Evolutionary conservation across 2,888 invertebrate species (phyloP).

Genomic region (Drosophila fungiperda): DNA sequence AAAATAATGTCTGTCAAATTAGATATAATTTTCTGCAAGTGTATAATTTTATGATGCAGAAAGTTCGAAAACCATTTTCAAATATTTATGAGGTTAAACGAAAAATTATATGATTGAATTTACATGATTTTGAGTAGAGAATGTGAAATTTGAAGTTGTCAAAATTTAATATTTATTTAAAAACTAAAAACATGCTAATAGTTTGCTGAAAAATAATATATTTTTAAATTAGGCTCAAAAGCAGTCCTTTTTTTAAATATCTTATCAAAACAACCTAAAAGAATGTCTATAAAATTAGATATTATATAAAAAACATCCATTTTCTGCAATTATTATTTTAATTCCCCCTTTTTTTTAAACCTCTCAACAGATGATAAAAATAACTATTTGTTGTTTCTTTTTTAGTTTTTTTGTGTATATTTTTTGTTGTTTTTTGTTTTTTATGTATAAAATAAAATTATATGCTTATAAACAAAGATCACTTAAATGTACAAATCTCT

Average conservation of each 20-base stretch:
- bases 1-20: not conserved
- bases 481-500: slow-evolving; percentile 84
- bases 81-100: not conserved
- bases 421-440: slow-evolving; percentile 60
- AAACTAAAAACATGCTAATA: not conserved
- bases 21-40: not conserved
- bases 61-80: not conserved
- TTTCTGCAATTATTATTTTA: not conserved
- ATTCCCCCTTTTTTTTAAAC: not conserved
- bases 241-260: too few relatives aligned
- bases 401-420: slow-evolving; percentile 69
- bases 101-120: not conserved
- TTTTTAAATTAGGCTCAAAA: too few relatives aligned
- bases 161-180: too few relatives aligned
- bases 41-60: not conserved
- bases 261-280: too few relatives aligned
- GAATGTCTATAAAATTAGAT: too few relatives aligned
- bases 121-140: not conserved
- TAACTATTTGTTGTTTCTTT: slow-evolving; percentile 29
- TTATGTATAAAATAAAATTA: slow-evolving; percentile 83
- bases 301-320: too few relatives aligned
- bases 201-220: not conserved
- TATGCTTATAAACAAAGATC: slow-evolving; percentile 84
- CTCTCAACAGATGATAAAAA: not conserved
- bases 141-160: too few relatives aligned